phyloP scores from a whole-genome alignment of 2,113 vertebrate genomes.

The Callionymus lyra region DNA sequence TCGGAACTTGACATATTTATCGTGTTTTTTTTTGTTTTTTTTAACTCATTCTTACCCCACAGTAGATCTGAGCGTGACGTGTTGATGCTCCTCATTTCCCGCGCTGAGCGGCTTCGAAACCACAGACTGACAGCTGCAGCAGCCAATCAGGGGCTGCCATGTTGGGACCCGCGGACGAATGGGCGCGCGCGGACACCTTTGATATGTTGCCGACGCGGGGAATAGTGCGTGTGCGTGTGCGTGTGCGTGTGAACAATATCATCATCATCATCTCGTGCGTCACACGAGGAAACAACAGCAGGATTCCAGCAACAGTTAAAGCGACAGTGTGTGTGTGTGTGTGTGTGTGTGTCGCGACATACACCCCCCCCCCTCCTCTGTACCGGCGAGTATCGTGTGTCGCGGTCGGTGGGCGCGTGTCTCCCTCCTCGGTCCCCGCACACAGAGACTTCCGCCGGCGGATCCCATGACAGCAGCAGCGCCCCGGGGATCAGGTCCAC shows the following conservation, averaged over 20 bases:
- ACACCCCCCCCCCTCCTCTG: background rate
- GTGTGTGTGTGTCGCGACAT: too few species aligned
- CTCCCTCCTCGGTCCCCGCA: conserved; percentile 2
- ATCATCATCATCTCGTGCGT: conserved; percentile 20
- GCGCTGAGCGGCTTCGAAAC: conserved; percentile 32
- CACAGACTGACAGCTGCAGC: background rate
- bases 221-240: too few species aligned
- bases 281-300: background rate
- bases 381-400: background rate
- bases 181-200: conserved; percentile 30
- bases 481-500: conserved; percentile 4
- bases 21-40: too few species aligned
- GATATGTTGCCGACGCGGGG: conserved; percentile 23
- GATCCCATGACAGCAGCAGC: conserved; percentile 35
- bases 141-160: conserved; percentile 69
- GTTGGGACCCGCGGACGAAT: conserved; percentile 67
- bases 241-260: conserved; percentile 53
- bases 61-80: too few species aligned
- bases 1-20: too few species aligned
- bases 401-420: background rate
- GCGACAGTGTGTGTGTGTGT: background rate
- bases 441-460: conserved; percentile 65
- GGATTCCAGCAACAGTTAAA: background rate
- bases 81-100: too few species aligned
- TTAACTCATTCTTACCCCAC: too few species aligned